Percentiles rank a stretch among this genome's conserved stretches.
phyloP scores from a whole-genome alignment of 1,140 invertebrate species.

The Apolygus lucorum region DNA sequence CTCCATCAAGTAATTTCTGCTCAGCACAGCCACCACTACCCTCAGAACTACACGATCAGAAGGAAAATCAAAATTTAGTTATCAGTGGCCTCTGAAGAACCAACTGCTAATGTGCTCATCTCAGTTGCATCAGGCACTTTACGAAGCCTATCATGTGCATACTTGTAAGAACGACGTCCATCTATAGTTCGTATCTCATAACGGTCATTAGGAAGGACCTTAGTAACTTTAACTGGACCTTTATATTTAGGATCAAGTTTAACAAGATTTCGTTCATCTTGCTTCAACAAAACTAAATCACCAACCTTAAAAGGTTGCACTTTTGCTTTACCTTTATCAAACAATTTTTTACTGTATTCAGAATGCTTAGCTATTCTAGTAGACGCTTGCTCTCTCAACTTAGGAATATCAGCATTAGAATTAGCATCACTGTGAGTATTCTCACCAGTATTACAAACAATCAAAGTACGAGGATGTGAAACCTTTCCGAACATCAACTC shows the following conservation, averaged over 20 bases:
- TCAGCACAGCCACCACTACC: background rate
- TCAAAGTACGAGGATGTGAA: background rate
- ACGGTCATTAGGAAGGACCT: slow-evolving; percentile 2
- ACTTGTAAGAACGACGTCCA: slow-evolving; percentile 6
- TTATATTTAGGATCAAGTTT: background rate
- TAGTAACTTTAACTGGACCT: slow-evolving; percentile 8
- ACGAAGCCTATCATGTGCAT: slow-evolving; percentile 5
- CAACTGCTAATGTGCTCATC: slow-evolving; percentile 1
- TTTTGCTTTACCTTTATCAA: slow-evolving; percentile 9
- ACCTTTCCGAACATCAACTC: slow-evolving; percentile 7
- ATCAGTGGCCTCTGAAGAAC: background rate
- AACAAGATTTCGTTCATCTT: background rate
- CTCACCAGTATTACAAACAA: background rate
- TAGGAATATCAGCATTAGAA: background rate
- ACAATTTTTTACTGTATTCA: background rate
- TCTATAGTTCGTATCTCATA: background rate
- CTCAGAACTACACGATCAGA: background rate
- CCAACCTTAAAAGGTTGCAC: slow-evolving; percentile 14
- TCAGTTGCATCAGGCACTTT: slow-evolving; percentile 16
- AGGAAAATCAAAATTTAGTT: background rate
- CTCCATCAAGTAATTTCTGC: background rate
- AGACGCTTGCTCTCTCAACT: background rate
- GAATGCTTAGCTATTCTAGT: slow-evolving; percentile 3
- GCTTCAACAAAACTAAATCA: slow-evolving; percentile 1
- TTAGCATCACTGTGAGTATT: background rate